phyloP scores from a whole-genome alignment of 2,797 vertebrate genomes.

The Echiichthys vipera region DNA sequence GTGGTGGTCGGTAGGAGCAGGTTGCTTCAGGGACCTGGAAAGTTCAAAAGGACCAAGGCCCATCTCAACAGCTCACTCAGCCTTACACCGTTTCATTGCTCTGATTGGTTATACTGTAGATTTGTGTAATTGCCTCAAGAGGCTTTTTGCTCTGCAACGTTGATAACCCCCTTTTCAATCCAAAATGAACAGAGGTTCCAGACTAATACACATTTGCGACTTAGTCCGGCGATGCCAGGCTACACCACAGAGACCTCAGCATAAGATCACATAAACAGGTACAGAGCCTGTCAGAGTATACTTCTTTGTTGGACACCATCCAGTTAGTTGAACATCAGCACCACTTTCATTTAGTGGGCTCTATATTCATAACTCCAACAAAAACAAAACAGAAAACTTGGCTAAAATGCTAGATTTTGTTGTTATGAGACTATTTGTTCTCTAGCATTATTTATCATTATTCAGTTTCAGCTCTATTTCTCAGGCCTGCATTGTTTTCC shows the following conservation, averaged over 20 bases:
- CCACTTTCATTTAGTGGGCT: background rate
- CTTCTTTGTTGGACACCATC: background rate
- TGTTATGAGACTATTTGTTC: conserved; percentile 21
- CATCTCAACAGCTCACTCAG: no score
- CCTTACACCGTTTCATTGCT: no score
- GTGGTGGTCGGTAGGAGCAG: no score
- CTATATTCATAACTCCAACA: conserved; percentile 3
- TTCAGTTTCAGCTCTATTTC: conserved; percentile 14
- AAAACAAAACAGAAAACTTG: conserved; percentile 5
- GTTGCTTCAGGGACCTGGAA: no score
- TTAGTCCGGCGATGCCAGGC: no score
- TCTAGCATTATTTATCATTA: background rate
- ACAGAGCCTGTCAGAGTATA: background rate
- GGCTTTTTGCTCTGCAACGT: no score
- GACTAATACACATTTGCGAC: no score
- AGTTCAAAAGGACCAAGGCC: no score
- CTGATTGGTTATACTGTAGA: no score
- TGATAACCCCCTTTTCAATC: no score
- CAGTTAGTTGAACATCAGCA: background rate
- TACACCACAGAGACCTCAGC: background rate
- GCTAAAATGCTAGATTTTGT: background rate
- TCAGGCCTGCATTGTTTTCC: conserved; percentile 21
- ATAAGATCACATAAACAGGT: background rate
- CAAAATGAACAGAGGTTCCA: no score
- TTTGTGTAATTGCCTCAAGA: no score